Evolutionary conservation across 2,797 vertebrate species (phyloP), one percentile per base, ranked within the genome.

Genomic region (Sorex maritimensis): DNA sequence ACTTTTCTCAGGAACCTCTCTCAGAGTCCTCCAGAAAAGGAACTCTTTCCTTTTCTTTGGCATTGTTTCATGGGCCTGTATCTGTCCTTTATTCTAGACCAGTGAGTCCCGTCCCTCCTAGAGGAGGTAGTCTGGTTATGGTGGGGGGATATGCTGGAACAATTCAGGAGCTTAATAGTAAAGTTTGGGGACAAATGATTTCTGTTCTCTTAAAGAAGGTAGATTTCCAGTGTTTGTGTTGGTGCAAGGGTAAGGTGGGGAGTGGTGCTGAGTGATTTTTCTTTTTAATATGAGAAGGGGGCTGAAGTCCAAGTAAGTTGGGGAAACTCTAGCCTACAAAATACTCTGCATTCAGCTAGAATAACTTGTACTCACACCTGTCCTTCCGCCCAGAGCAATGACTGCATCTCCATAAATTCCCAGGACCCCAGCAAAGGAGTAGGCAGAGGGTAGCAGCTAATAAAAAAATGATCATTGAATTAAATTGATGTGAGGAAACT

Each of bases 381-480:
- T 75, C 38, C 28, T 26, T 71, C 13, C 30, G 86, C 6, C 38
- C n/a, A 30, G 7, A 26, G 72, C 69, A 58, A 46, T 5, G 69
- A 79, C 26, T 68, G 86, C 38, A 44, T 75, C n/a, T 46, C 46
- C 19, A 1, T 41, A 65, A 55, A 87, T 67, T 84, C 68, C 28
- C 41, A 69, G 69, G 17, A 81, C 6, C 38, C 30, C 10, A 74
- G 58, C 38, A 58, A 81, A 88, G 30, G 49, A 3, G 19, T 65
- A 78, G 74, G 11, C 55, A 71, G 6, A 82, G 26, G 13, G 49
- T 14, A 82, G 58, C 38, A 69, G 14, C 28, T 74, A 92, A 77
- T 38, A 87, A 69, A 77, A 30, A 84, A 69, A 68, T 81, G 81
- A 44, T 49, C 73, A 58, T 34, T 73, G 77, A 88, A 79, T 81